phyloP scores from a whole-genome alignment of 2,797 vertebrate genomes.

The Mormyrops boulengeri region DNA sequence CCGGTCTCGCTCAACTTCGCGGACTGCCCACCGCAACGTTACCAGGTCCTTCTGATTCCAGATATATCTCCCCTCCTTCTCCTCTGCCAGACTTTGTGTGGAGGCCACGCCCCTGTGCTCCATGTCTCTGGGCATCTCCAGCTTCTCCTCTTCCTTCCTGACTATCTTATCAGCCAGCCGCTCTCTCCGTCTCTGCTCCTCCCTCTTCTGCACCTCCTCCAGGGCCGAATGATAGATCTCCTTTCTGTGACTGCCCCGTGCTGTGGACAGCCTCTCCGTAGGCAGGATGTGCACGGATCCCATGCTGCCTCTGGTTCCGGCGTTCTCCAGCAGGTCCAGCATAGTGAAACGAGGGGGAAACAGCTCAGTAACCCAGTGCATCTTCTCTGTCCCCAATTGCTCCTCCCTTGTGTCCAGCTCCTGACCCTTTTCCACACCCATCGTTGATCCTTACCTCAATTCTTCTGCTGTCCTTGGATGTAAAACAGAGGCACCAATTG shows the following conservation, averaged over 20 bases:
- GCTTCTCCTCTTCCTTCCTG: slow-evolving; percentile 27
- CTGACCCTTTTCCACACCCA: slow-evolving; percentile 13
- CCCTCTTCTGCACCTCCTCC: slow-evolving; percentile 40
- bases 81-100: neutral
- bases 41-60: slow-evolving; percentile 46
- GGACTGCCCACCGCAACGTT: slow-evolving; percentile 24
- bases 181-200: slow-evolving; percentile 33
- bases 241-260: slow-evolving; percentile 32
- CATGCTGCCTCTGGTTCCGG: neutral
- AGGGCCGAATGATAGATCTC: slow-evolving; percentile 35
- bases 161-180: slow-evolving; percentile 30
- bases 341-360: slow-evolving; percentile 42
- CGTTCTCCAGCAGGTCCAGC: slow-evolving; percentile 38
- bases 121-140: slow-evolving; percentile 25
- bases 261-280: slow-evolving; percentile 38
- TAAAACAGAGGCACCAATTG: neutral
- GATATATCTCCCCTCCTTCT: slow-evolving; percentile 36
- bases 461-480: neutral
- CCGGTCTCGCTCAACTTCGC: slow-evolving; percentile 35
- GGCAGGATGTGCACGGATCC: slow-evolving; percentile 17
- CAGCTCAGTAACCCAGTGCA: slow-evolving; percentile 48
- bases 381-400: slow-evolving; percentile 29
- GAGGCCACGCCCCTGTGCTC: neutral
- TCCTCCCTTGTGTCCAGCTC: slow-evolving; percentile 4
- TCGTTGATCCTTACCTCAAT: neutral